These are phyloP conservation scores for Rotaria sp. DNA, from an alignment of 2,888 invertebrate genomes.

Conservation along the genomic window DNA sequence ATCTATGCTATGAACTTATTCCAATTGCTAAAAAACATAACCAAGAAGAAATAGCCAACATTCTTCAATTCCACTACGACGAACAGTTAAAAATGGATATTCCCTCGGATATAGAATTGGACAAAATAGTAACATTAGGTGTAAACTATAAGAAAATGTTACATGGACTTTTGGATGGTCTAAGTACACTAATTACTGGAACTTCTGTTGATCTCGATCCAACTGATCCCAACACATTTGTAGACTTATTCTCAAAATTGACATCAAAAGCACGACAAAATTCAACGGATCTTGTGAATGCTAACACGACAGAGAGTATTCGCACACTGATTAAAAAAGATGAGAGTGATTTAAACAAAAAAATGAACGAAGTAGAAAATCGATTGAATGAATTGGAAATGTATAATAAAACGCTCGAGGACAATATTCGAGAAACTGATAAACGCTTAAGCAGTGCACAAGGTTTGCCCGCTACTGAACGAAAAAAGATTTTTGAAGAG, in stretches of 20 bases:
- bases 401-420: too few relatives aligned
- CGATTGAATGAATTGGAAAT: too few relatives aligned
- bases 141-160: background rate
- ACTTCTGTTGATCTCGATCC: background rate
- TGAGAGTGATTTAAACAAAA: too few relatives aligned
- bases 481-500: too few relatives aligned
- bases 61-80: background rate
- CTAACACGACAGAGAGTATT: too few relatives aligned
- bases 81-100: background rate
- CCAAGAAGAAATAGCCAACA: background rate
- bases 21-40: background rate
- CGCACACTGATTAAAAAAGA: too few relatives aligned
- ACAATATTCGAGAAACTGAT: too few relatives aligned
- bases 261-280: background rate
- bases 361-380: too few relatives aligned
- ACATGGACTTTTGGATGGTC: background rate
- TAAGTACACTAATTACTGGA: background rate
- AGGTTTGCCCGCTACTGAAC: too few relatives aligned
- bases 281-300: background rate
- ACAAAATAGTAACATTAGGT: background rate
- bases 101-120: background rate
- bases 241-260: background rate
- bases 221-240: background rate
- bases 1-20: background rate
- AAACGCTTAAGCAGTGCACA: too few relatives aligned